Conservation (phyloP, 2,113 vertebrate species). For the Hoplias malabaricus region DNA sequence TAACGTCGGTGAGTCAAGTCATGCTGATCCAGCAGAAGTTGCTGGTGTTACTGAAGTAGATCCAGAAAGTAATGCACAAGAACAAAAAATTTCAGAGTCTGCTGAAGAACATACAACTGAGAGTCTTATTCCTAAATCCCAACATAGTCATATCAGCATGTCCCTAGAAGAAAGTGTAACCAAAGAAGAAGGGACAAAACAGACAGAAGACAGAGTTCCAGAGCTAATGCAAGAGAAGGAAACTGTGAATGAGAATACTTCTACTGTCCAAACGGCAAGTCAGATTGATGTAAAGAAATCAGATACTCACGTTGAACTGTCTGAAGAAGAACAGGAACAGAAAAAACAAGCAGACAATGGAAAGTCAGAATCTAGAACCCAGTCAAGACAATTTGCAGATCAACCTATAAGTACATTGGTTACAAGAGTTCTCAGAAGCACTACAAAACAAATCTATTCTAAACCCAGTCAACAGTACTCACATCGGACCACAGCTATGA, state of each 20-base stretch:
- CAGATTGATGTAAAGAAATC: not conserved
- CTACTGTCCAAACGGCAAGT: not conserved
- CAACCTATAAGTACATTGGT: not conserved
- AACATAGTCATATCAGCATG: no score
- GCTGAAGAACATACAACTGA: not conserved
- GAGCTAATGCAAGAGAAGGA: not conserved
- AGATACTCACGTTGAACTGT: not conserved
- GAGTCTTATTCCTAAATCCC: not conserved
- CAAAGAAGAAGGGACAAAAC: not conserved
- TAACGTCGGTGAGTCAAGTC: not conserved
- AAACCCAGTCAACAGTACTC: not conserved
- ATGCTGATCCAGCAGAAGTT: not conserved
- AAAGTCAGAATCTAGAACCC: not conserved
- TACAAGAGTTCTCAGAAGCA: constrained; percentile 3
- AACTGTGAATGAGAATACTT: not conserved
- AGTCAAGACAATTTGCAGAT: not conserved
- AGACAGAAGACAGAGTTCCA: not conserved
- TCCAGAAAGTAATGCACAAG: not conserved
- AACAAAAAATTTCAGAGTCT: not conserved
- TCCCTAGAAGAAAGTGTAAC: not conserved
- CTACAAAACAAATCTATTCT: not conserved
- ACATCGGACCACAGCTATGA: not conserved
- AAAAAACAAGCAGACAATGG: not conserved
- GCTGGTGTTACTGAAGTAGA: not conserved
- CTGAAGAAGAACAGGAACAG: not conserved